phyloP scores from a whole-genome alignment of 2,113 vertebrate species.

The Platichthys flesus region DNA sequence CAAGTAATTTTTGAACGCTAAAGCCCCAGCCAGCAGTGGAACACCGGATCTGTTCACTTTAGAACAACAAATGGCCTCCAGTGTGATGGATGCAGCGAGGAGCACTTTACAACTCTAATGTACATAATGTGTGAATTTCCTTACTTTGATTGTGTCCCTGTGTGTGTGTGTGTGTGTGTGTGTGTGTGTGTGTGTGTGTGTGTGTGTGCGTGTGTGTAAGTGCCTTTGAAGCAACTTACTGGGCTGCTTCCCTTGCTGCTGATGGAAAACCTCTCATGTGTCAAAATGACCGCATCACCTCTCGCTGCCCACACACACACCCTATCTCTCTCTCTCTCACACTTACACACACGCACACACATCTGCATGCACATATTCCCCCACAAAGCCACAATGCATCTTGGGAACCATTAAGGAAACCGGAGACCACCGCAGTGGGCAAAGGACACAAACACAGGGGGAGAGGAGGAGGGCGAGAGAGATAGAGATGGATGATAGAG shows the following conservation, averaged over 20 bases:
- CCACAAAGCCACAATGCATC: conserved; percentile 85
- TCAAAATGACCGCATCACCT: conserved; percentile 77
- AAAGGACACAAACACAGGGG: conserved; percentile 83
- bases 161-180: not conserved
- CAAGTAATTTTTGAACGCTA: not conserved
- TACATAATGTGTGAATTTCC: conserved; percentile 46
- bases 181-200: conserved; percentile 34
- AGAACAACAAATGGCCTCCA: conserved; percentile 9
- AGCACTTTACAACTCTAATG: conserved; percentile 34
- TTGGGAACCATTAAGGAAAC: conserved; percentile 87
- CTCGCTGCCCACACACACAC: conserved; percentile 44
- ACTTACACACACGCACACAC: conserved; percentile 34
- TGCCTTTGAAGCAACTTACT: conserved; percentile 63
- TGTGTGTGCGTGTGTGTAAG: conserved; percentile 50
- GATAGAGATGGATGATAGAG: conserved; percentile 58
- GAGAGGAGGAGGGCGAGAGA: conserved; percentile 46
- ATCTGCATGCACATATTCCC: conserved; percentile 30
- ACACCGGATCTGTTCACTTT: not conserved
- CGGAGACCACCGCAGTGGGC: conserved; percentile 82
- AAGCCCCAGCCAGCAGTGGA: not conserved
- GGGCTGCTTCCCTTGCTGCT: conserved; percentile 50
- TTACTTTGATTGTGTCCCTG: conserved; percentile 22
- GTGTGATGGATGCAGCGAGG: not conserved
- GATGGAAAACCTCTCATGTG: conserved; percentile 79
- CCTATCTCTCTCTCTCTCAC: not conserved